Base-by-base conservation (phyloP, 2,888 invertebrate genomes). In the Maniola hyperantus region DNA sequence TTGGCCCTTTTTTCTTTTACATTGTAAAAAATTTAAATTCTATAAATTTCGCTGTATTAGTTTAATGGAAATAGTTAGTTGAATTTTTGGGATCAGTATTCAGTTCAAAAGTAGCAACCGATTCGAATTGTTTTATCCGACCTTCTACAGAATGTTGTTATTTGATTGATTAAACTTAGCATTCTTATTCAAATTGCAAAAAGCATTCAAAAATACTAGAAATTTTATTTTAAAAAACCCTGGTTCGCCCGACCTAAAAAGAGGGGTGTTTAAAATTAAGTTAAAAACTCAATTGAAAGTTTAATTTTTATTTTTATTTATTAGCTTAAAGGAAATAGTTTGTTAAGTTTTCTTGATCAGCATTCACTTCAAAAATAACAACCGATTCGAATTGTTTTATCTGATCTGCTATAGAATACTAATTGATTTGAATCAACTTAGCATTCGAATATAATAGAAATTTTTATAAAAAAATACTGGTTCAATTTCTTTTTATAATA, bases 291-390 rank as follows among this genome's bases (percentile, higher is more conserved):
- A n/a, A n/a, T n/a, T n/a, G n/a, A 64, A 39, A 51, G 34, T 48
- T 68, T 55, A 20, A 33, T 54, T 5, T 64, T 33, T 34, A 58
- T 67, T 4, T 26, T 1, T 6, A 5, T n/a, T 39, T 39, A 39
- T 61, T 46, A 55, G 55, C 64, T 64, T 54, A 44, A 62, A 64
- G 64, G 61, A 64, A 69, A 66, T 61, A 46, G 60, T 64, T 66
- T 51, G 44, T 61, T 54, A 8, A 26, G 39, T 36, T 18, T n/a
- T 39, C n/a, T 10, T 5, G 10, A 50, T 20, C 10, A 34, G 18
- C 4, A 55, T 39, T 36, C 8, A 54, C 8, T 10, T 36, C 33
- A 10, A 54, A 34, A 36, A 34, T 7, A 36, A 11, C 13, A 11
- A 26, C 5, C 13, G 6, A 51, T 51, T 51, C 6, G 6, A 26